A percentile compares a stretch with the other conserved stretches of the same genome.
These are phyloP conservation scores for Beroe ovata DNA, from an alignment of 37 sponge, comb jelly and placozoan species.

Conservation along the genomic window DNA sequence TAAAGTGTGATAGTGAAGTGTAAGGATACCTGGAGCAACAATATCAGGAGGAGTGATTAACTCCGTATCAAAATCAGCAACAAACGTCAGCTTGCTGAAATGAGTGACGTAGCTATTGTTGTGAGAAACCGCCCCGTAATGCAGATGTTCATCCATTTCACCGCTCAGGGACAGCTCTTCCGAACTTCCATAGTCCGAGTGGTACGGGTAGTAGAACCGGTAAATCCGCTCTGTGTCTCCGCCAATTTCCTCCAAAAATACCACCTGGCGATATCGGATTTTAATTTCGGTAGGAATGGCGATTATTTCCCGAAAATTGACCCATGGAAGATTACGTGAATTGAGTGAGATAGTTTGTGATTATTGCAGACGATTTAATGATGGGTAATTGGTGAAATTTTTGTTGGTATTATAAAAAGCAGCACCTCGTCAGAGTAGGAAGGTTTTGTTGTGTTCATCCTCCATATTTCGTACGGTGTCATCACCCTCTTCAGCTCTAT, in stretches of 20 bases:
- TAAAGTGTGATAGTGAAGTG: too few relatives aligned
- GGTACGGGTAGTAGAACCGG: neutral
- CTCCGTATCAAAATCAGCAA: neutral
- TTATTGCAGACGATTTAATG: too few relatives aligned
- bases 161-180: neutral
- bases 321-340: too few relatives aligned
- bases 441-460: neutral
- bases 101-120: conserved; percentile 29
- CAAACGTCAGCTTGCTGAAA: neutral
- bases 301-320: too few relatives aligned
- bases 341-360: too few relatives aligned
- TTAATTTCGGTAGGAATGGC: too few relatives aligned
- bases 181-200: neutral
- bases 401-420: too few relatives aligned
- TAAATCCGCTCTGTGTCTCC: neutral
- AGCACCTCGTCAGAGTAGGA: conserved; percentile 37
- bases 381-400: too few relatives aligned
- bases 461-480: conserved; percentile 40
- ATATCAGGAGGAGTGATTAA: neutral
- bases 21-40: neutral
- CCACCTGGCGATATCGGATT: too few relatives aligned
- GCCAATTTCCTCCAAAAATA: neutral
- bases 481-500: neutral
- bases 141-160: neutral
- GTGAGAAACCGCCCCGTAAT: neutral